Evolutionary conservation across 37 sponge, comb jelly and placozoan genomes (phyloP), one percentile per base, ranked within the genome.

Genomic region (Ianthella basta): DNA sequence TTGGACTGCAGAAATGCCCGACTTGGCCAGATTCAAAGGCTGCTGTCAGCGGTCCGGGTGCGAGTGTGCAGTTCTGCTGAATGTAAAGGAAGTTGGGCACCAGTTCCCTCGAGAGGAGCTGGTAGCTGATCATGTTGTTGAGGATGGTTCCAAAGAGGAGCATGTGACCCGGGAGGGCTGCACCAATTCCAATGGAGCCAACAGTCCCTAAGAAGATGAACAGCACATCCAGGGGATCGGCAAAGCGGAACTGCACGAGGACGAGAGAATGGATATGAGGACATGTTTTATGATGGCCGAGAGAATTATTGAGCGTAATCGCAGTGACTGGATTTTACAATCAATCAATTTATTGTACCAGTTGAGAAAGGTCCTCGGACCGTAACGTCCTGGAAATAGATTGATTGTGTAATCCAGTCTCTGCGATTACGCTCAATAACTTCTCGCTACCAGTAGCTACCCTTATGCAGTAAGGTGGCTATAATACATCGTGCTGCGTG

Each of bases 61-160:
- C 44, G 2, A 19, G n/a, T 12, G 73, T 72, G 36, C 73, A 72
- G 73, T 72, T 72, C 39, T 72, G 32, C 5, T 13, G 32, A 21
- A 33, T 13, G 41, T 72, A 72, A 29, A 72, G 32, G 73, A 72
- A 13, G 39, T 33, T 37, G 16, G 73, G 73, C 39, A 38, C 39
- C 10, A 33, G 8, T 33, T 72, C 37, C 12, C 32, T 29, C 38
- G 38, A 10, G 14, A 38, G 88, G 20, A 82, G 61, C 36, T 25
- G 34, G 83, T 88, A 86, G 87, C 32, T 83, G 44, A 94, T 77
- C 50, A 94, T 89, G 8, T 61, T 24, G 72, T 91, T 85, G 33
- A 92, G 87, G 56, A 92, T 87, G n/a, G 72, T 44, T 13, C 97
- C 97, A 80, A 93, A 96, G 60, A 96, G 54, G 56, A 93, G 85